Conservation (phyloP, 2,113 vertebrate species). For the Tetrao urogallus region DNA sequence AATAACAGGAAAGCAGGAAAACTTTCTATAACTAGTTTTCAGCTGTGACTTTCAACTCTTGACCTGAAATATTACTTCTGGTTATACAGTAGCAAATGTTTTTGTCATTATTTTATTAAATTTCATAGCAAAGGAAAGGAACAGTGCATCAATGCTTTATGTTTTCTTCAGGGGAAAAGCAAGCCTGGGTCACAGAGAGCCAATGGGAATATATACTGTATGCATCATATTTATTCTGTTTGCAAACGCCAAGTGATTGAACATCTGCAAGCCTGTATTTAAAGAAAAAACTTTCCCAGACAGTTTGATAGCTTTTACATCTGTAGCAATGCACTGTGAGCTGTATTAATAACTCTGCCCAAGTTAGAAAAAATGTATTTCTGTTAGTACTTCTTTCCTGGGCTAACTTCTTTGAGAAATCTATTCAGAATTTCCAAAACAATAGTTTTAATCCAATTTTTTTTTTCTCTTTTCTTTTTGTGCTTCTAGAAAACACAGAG, state of each 20-base stretch:
- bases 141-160: background rate
- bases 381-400: too few species aligned
- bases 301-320: slow-evolving; percentile 63
- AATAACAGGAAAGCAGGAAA: background rate
- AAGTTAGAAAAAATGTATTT: background rate
- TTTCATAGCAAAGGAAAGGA: slow-evolving; percentile 25
- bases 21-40: background rate
- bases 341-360: slow-evolving; percentile 36
- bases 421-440: background rate
- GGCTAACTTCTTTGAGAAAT: background rate
- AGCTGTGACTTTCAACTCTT: background rate
- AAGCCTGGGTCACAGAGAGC: background rate
- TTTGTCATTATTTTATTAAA: slow-evolving; percentile 54
- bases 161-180: slow-evolving; percentile 30
- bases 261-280: slow-evolving; percentile 29
- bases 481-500: background rate
- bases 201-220: slow-evolving; percentile 22
- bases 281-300: slow-evolving; percentile 61
- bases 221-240: slow-evolving; percentile 38
- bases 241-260: slow-evolving; percentile 17
- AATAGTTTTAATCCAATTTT: background rate
- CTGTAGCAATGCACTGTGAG: slow-evolving; percentile 18
- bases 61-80: background rate
- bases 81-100: slow-evolving; percentile 36
- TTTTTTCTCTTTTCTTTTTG: background rate